A percentile compares a stretch with the other conserved stretches of the same genome.
Conservation (phyloP, 1,140 invertebrate genomes). For the Diachasmimorpha longicaudata region DNA sequence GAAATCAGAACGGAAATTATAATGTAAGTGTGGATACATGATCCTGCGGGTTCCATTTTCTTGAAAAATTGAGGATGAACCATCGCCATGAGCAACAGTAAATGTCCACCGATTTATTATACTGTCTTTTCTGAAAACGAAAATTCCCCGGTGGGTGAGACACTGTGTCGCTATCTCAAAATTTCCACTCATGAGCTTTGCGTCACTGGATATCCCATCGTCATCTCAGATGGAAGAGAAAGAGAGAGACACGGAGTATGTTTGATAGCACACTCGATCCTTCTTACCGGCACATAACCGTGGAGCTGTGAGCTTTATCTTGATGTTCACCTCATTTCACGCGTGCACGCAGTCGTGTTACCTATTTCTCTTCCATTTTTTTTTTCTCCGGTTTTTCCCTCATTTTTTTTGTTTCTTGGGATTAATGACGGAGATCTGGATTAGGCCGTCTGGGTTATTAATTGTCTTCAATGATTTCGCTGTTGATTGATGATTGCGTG, state of each 20-base stretch:
- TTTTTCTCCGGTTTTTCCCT: constrained; percentile 30
- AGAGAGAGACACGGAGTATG: constrained; percentile 8
- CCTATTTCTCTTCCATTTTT: constrained; percentile 34
- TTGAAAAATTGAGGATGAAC: constrained; percentile 1
- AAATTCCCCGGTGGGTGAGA: not conserved
- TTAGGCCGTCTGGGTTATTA: not conserved
- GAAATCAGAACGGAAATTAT: not conserved
- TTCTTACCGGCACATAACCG: constrained; percentile 36
- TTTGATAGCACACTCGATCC: constrained; percentile 45
- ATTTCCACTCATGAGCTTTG: constrained; percentile 31
- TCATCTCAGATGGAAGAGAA: not conserved
- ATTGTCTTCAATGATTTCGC: not conserved
- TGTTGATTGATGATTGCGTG: not conserved
- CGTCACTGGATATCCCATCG: constrained; percentile 4
- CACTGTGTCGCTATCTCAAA: constrained; percentile 21
- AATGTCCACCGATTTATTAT: constrained; percentile 6
- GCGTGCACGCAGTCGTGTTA: constrained; percentile 35
- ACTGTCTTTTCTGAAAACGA: not conserved
- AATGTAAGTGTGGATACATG: not conserved
- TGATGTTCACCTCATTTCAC: constrained; percentile 42
- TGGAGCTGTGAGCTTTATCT: constrained; percentile 39
- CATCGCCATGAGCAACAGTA: not conserved
- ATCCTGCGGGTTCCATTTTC: not conserved
- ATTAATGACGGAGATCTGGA: not conserved
- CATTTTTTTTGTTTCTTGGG: not conserved